phyloP scores from a whole-genome alignment of 2,113 vertebrate genomes.

The Bos indicus region DNA sequence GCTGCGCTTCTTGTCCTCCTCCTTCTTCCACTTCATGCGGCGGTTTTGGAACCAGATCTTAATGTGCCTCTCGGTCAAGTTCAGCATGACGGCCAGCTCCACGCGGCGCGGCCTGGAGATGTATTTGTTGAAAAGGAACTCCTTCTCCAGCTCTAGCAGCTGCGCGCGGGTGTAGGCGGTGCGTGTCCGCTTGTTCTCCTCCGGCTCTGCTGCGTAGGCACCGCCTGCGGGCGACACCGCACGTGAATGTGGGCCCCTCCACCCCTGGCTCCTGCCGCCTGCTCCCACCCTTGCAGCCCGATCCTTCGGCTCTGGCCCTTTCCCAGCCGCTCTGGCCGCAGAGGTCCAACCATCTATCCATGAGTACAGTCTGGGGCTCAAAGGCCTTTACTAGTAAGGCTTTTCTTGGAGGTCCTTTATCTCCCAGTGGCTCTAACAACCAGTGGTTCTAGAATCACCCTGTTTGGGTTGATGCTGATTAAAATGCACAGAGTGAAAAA shows the following conservation, averaged over 20 bases:
- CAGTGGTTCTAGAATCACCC: not conserved
- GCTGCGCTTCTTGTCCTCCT: conserved; percentile 92
- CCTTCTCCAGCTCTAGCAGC: conserved; percentile 97
- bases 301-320: rapidly evolving
- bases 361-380: not conserved
- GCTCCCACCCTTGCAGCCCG: rapidly evolving
- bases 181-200: conserved; percentile 96
- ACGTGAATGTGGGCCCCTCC: not conserved
- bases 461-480: not conserved
- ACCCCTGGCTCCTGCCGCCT: not conserved
- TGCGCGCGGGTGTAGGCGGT: conserved; percentile 97
- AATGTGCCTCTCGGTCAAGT: conserved; percentile 97
- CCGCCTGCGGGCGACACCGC: conserved; percentile 76
- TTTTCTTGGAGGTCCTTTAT: not conserved
- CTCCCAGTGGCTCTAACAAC: not conserved
- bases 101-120: conserved; percentile 95
- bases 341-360: rapidly evolving
- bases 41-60: conserved; percentile 98
- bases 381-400: too few species aligned
- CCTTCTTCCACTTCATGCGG: conserved; percentile 98
- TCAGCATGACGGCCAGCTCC: conserved; percentile 94
- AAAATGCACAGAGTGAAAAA: not conserved
- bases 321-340: rapidly evolving
- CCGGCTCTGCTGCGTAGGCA: conserved; percentile 87
- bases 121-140: conserved; percentile 98